These are phyloP conservation scores for Conops quadrifasciatus DNA, from an alignment of 2,888 invertebrate species.

Conservation along the genomic window DNA sequence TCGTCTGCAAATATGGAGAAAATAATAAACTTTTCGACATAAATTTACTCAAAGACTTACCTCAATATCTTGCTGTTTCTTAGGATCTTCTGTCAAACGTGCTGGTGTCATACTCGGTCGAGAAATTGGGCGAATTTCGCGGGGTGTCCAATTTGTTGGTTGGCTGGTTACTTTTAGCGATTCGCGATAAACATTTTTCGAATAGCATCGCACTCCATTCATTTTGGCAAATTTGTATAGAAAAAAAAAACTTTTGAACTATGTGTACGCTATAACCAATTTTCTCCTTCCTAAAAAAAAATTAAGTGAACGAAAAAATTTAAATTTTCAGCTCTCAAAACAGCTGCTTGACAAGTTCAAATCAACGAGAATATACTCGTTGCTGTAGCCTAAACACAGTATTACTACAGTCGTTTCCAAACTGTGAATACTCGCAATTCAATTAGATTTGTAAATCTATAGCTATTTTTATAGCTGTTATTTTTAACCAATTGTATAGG, in stretches of 20 bases:
- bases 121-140: background rate
- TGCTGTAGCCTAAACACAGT: no score
- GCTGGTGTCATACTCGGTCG: background rate
- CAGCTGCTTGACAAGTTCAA: background rate
- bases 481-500: no score
- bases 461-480: no score
- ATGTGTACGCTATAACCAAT: background rate
- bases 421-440: no score
- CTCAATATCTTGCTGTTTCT: constrained; percentile 30
- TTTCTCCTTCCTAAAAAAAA: constrained; percentile 14
- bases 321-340: background rate
- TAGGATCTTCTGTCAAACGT: constrained; percentile 26
- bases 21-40: background rate
- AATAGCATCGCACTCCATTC: constrained; percentile 17
- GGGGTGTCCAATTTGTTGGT: background rate
- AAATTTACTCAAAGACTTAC: constrained; percentile 5
- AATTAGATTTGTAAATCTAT: no score
- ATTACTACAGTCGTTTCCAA: constrained; percentile 5
- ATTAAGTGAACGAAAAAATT: constrained; percentile 17
- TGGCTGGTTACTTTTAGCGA: constrained; percentile 1
- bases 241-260: constrained; percentile 5
- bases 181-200: constrained; percentile 7
- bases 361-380: no score
- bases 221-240: constrained; percentile 11
- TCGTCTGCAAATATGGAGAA: constrained; percentile 22